Evolutionary conservation across 2,888 invertebrate species (phyloP).

Genomic region (Polydrusus tereticollis): DNA sequence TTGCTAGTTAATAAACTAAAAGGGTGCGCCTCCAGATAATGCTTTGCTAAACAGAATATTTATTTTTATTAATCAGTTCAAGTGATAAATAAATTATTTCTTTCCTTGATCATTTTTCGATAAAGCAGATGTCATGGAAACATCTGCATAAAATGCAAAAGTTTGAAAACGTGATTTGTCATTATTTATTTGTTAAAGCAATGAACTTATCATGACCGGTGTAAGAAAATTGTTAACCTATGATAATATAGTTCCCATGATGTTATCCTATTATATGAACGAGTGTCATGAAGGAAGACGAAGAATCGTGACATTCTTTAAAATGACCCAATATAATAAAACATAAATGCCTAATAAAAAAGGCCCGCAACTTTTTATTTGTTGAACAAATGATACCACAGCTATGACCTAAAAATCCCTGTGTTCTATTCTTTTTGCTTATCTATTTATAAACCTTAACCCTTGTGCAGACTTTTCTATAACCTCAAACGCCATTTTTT

Average conservation of each 20-base stretch:
- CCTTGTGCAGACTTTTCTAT: too few species aligned
- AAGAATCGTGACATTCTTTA: conserved; percentile 11
- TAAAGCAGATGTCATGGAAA: neutral
- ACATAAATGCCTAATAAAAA: too few species aligned
- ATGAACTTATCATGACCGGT: conserved; percentile 14
- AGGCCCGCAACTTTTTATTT: too few species aligned
- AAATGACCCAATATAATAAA: too few species aligned
- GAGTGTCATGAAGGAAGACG: conserved; percentile 1
- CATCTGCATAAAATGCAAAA: neutral
- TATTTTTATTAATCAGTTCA: too few species aligned
- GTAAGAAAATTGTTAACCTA: conserved; percentile 12
- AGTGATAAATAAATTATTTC: too few species aligned
- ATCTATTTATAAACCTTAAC: too few species aligned
- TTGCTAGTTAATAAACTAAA: neutral
- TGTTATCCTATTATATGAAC: conserved; percentile 23
- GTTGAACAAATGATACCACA: too few species aligned
- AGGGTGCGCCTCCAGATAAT: neutral
- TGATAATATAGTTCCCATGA: conserved; percentile 25
- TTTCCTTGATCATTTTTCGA: too few species aligned
- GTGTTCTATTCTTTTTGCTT: too few species aligned
- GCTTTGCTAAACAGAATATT: neutral
- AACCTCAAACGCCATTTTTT: too few species aligned
- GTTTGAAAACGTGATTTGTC: conserved; percentile 27
- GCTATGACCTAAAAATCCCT: too few species aligned
- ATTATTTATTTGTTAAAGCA: neutral